Base-by-base conservation (phyloP, 2,888 invertebrate species). In the Lucinisca nassula region DNA sequence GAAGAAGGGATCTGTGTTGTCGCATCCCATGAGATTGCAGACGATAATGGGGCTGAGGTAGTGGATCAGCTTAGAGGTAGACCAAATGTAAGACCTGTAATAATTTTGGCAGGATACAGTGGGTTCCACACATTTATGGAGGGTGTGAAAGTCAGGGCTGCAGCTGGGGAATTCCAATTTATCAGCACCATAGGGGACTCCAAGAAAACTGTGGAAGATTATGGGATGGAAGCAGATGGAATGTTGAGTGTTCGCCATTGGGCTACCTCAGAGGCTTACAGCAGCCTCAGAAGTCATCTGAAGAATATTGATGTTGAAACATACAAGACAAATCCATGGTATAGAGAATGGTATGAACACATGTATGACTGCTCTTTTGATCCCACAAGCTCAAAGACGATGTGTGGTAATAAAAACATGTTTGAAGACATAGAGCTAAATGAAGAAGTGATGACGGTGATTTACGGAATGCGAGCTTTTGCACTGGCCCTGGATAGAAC, bases 1-100 rank as follows among this genome's bases (percentile, higher is more conserved):
- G 82, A 91, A 40, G 93, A 93, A 37, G 95, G 94, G 0, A 94
- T 95, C 45, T 95, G 95, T 76, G 91, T 95, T 45, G 94, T 95
- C 0, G 93, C 94, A 3, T 90, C 91, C 0, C 91, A 93, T 79
- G 84, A 78, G 40, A 81, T 91, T 40, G 61, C 27, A 1, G 75
- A 73, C 0, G 72, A 51, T 21, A 67, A 74, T n/a, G 86, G 75
- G 17, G 76, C 74, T 27, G 70, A 85, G 6, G 72, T 90, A 17
- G 78, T 93, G 0, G 83, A 90, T 24, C 89, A 88, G 10, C 82
- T 95, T n/a, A 78, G 87, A 67, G 73, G 78, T 8, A 82, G 91
- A 8, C 82, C 79, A 2, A 73, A 91, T 21, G 93, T 94, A 1
- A 88, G 91, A 38, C 94, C 94, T 17, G 94, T 95, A 0, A 91